Evolutionary conservation across 2,888 invertebrate genomes (phyloP).

Genomic region (Leucophenga montana): DNA sequence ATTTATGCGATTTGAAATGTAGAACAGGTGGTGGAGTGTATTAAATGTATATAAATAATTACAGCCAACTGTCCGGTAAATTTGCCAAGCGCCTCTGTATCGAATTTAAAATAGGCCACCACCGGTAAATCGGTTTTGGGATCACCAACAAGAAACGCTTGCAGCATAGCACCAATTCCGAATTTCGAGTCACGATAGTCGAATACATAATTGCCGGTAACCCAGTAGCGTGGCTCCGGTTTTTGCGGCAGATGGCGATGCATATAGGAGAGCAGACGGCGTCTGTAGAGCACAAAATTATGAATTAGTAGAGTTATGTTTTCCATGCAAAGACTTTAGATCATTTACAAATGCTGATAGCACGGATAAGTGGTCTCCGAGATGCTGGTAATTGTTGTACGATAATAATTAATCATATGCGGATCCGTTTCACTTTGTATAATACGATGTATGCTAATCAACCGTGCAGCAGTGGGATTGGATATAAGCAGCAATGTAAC

Average conservation of each 20-base stretch:
- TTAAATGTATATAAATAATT: conserved; percentile 35
- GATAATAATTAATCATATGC: conserved; percentile 82
- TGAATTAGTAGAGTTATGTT: not conserved
- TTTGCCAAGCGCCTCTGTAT: conserved; percentile 76
- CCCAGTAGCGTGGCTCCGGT: conserved; percentile 76
- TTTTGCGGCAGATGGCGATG: conserved; percentile 78
- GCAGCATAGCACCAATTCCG: conserved; percentile 77
- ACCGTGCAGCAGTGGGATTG: conserved; percentile 78
- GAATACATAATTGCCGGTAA: conserved; percentile 82
- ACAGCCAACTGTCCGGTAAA: conserved; percentile 77
- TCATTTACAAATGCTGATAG: conserved; percentile 79
- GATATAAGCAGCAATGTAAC: conserved; percentile 79
- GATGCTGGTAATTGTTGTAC: conserved; percentile 80
- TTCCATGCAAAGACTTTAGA: not conserved
- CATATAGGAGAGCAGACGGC: conserved; percentile 79
- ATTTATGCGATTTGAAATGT: no score
- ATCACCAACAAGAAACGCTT: conserved; percentile 79
- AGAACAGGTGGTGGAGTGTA: no score
- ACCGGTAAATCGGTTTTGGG: conserved; percentile 79
- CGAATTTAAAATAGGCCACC: conserved; percentile 76
- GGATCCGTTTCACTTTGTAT: conserved; percentile 77
- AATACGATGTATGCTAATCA: conserved; percentile 81
- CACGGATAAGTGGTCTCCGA: conserved; percentile 80
- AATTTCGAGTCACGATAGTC: conserved; percentile 79
- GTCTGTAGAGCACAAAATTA: conserved; percentile 70